Conservation (phyloP, 2,113 vertebrate genomes). For the Thymallus thymallus region DNA sequence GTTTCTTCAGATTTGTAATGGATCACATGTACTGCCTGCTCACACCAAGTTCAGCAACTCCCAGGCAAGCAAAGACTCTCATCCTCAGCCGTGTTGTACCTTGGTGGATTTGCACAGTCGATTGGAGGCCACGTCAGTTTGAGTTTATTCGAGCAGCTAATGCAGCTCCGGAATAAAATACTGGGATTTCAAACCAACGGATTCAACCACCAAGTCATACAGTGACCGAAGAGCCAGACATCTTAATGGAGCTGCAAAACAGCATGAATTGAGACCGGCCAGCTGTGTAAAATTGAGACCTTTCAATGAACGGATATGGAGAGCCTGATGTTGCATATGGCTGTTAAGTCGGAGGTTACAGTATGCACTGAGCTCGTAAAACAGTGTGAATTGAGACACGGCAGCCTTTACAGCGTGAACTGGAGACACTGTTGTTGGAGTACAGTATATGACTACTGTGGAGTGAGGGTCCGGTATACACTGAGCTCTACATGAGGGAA, state of each 20-base stretch:
- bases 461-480: too few relatives aligned
- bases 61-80: not conserved
- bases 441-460: too few relatives aligned
- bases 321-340: too few relatives aligned
- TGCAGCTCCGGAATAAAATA: not conserved
- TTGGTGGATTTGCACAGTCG: conserved; percentile 1
- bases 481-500: conserved; percentile 3
- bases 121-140: conserved; percentile 22
- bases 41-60: conserved; percentile 12
- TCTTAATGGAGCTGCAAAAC: not conserved
- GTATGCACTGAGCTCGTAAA: too few relatives aligned
- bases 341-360: too few relatives aligned
- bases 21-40: not conserved
- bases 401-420: too few relatives aligned
- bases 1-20: too few relatives aligned
- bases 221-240: not conserved
- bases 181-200: not conserved
- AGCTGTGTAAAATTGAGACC: too few relatives aligned
- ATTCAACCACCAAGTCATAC: not conserved
- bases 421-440: too few relatives aligned
- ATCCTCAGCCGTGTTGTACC: not conserved
- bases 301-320: too few relatives aligned
- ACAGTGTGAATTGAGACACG: too few relatives aligned
- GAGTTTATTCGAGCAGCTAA: conserved; percentile 20
- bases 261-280: too few relatives aligned